These are phyloP conservation scores for Sphinx pinastri DNA, from an alignment of 2,888 invertebrate genomes.

Conservation along the genomic window DNA sequence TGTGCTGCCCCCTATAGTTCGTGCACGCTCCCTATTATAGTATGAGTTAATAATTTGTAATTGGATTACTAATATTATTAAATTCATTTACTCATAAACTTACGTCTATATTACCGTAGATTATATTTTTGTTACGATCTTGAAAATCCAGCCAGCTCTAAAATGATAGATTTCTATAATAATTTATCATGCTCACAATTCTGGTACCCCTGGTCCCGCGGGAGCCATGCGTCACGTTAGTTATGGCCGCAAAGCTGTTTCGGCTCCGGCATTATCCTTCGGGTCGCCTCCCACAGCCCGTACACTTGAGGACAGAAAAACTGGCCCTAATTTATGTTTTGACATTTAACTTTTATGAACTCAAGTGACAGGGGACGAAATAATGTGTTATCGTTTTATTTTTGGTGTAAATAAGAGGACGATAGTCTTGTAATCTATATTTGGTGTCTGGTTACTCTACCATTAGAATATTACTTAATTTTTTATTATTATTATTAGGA, in stretches of 20 bases:
- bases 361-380: background rate
- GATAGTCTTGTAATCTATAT: no score
- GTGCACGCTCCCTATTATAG: no score
- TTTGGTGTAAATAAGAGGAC: background rate
- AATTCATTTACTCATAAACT: no score
- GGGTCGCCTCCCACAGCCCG: conserved; percentile 32
- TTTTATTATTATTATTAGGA: no score
- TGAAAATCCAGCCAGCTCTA: background rate
- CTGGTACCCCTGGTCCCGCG: conserved; percentile 52
- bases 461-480: no score
- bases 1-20: no score
- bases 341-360: background rate
- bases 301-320: background rate
- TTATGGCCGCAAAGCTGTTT: conserved; percentile 50
- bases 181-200: background rate
- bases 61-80: no score
- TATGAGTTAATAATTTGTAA: no score
- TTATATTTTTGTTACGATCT: no score
- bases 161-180: background rate
- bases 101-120: no score
- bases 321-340: background rate
- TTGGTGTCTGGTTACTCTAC: no score
- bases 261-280: conserved; percentile 53
- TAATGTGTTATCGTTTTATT: background rate
- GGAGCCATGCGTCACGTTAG: conserved; percentile 64